Evolutionary conservation across 2,888 invertebrate genomes (phyloP).

Genomic region (Autographa gamma): DNA sequence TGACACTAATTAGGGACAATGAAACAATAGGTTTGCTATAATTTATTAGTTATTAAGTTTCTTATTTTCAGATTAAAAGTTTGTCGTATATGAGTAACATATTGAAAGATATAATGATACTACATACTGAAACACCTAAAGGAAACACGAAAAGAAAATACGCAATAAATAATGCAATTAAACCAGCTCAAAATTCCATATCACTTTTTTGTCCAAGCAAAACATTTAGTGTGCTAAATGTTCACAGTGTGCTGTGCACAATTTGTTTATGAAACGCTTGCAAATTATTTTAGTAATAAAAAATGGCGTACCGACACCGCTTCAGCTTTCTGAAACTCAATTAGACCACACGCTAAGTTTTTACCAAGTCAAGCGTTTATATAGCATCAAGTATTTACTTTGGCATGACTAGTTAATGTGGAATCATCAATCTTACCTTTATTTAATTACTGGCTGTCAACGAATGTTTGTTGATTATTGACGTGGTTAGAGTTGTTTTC

Average conservation of each 20-base stretch:
- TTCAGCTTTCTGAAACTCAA: constrained; percentile 53
- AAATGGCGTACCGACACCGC: constrained; percentile 41
- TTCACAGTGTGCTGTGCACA: constrained; percentile 13
- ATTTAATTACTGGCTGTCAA: constrained; percentile 22
- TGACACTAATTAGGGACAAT: no score
- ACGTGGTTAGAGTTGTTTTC: neutral
- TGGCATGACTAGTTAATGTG: constrained; percentile 25
- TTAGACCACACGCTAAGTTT: constrained; percentile 56
- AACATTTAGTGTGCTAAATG: no score
- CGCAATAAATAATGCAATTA: no score
- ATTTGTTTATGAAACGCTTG: constrained; percentile 31
- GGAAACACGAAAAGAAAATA: neutral
- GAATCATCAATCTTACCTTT: constrained; percentile 34
- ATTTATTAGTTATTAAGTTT: no score
- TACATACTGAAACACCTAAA: neutral
- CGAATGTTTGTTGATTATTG: constrained; percentile 6
- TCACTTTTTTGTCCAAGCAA: constrained; percentile 12
- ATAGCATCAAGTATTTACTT: constrained; percentile 40
- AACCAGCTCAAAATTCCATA: neutral
- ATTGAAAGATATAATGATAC: no score
- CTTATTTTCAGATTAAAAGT: no score
- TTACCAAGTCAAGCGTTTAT: constrained; percentile 53
- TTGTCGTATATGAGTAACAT: no score
- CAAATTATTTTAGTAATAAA: constrained; percentile 48
- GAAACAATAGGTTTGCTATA: no score